Percentiles rank a stretch among this genome's conserved stretches.
phyloP scores from a whole-genome alignment of 1,140 invertebrate genomes.

The Drosophila guanche region DNA sequence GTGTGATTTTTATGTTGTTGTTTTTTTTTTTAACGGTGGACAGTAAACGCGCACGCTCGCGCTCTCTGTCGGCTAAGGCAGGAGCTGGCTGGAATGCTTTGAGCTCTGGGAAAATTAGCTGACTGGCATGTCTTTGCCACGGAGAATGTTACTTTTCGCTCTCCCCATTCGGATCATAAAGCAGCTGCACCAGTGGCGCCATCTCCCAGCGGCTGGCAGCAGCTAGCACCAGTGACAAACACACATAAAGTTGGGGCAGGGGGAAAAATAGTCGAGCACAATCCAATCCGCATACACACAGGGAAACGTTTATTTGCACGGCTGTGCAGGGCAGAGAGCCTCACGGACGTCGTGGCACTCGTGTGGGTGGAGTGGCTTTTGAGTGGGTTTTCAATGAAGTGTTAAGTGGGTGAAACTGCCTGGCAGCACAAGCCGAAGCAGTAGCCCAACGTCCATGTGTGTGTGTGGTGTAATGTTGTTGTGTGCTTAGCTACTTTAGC shows the following conservation, averaged over 20 bases:
- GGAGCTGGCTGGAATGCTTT: slow-evolving; percentile 39
- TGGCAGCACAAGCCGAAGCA: slow-evolving; percentile 36
- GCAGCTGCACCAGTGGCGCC: slow-evolving; percentile 2
- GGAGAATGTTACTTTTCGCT: slow-evolving; percentile 9
- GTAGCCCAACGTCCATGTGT: background rate
- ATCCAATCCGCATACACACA: slow-evolving; percentile 4
- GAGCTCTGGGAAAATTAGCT: slow-evolving; percentile 29
- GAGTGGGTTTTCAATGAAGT: slow-evolving; percentile 83
- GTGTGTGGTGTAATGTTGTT: slow-evolving; percentile 17
- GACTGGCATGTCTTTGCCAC: slow-evolving; percentile 32
- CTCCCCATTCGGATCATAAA: slow-evolving; percentile 15
- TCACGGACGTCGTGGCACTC: slow-evolving; percentile 31
- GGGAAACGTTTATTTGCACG: slow-evolving; percentile 49
- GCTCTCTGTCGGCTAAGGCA: slow-evolving; percentile 9
- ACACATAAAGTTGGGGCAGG: background rate
- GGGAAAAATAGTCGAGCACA: background rate
- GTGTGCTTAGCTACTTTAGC: slow-evolving; percentile 48
- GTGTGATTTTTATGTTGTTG: slow-evolving; percentile 33
- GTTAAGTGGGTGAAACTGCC: slow-evolving; percentile 76
- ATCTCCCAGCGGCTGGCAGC: background rate
- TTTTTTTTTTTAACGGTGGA: slow-evolving; percentile 37
- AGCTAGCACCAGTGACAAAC: slow-evolving; percentile 1
- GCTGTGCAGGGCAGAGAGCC: background rate
- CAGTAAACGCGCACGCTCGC: slow-evolving; percentile 18
- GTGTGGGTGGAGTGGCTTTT: slow-evolving; percentile 66